phyloP scores from a whole-genome alignment of 2,113 vertebrate genomes.

The Sorex fumeus region DNA sequence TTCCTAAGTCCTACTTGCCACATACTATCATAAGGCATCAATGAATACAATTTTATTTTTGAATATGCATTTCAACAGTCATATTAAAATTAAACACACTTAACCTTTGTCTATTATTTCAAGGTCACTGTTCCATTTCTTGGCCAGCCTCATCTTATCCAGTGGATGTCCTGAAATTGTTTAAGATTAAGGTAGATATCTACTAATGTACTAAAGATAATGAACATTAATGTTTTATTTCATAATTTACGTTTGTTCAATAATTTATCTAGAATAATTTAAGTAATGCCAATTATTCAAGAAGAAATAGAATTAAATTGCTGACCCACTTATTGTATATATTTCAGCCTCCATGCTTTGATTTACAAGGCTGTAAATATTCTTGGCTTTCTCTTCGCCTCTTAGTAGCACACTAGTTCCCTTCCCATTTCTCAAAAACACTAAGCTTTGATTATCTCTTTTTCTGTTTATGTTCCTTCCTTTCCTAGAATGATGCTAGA shows the following conservation, averaged over 20 bases:
- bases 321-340: background rate
- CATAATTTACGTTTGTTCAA: background rate
- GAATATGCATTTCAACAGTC: background rate
- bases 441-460: background rate
- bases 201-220: background rate
- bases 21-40: background rate
- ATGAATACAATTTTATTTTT: constrained; percentile 13
- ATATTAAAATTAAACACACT: constrained; percentile 24
- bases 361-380: background rate
- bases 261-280: background rate
- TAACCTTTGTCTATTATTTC: constrained; percentile 32
- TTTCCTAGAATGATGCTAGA: background rate
- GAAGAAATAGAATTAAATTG: background rate
- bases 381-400: background rate
- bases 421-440: background rate
- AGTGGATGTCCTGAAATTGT: background rate
- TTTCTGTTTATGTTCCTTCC: background rate
- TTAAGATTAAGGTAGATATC: background rate
- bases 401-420: too few relatives aligned
- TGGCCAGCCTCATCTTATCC: background rate
- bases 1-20: constrained; percentile 15
- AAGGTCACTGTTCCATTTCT: background rate
- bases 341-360: background rate
- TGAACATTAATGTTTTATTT: background rate
- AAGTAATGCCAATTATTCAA: background rate